Conservation (phyloP, 2,113 vertebrate species). For the Callipepla californica region DNA sequence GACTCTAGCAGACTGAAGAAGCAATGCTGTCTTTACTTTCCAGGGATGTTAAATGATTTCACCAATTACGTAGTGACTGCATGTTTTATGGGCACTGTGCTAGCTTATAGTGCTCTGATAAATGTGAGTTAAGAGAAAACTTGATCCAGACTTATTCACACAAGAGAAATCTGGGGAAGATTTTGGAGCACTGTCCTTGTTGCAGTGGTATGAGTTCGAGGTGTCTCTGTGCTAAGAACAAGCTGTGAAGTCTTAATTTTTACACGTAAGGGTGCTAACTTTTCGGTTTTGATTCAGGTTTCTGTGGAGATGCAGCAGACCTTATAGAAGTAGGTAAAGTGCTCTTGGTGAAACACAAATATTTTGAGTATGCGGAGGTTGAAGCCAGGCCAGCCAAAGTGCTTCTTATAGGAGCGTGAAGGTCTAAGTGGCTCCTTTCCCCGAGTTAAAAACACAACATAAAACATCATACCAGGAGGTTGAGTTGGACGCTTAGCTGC, state of each 20-base stretch:
- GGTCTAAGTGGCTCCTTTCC: not conserved
- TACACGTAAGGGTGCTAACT: not conserved
- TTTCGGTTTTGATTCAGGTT: not conserved
- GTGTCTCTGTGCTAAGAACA: not conserved
- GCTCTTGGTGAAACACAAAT: not conserved
- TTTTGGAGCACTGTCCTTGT: not conserved
- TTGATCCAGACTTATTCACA: not conserved
- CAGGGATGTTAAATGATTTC: not conserved
- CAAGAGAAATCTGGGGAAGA: not conserved
- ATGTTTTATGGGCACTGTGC: accelerated
- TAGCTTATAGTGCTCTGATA: not conserved
- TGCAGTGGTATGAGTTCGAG: not conserved
- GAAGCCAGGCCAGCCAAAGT: not conserved
- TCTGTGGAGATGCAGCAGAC: not conserved
- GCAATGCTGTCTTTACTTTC: accelerated
- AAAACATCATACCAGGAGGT: not conserved
- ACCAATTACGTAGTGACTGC: accelerated
- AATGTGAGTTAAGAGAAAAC: not conserved
- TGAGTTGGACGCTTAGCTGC: not conserved
- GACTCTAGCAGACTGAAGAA: not conserved
- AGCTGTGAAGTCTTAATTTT: not conserved
- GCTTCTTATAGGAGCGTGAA: not conserved
- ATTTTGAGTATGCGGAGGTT: not conserved
- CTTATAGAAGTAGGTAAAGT: not conserved
- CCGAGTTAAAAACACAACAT: not conserved